Percentiles rank a stretch among this genome's conserved stretches.
Evolutionary conservation across 2,888 invertebrate genomes (phyloP).

Genomic region (Ceratothoa steindachneri): DNA sequence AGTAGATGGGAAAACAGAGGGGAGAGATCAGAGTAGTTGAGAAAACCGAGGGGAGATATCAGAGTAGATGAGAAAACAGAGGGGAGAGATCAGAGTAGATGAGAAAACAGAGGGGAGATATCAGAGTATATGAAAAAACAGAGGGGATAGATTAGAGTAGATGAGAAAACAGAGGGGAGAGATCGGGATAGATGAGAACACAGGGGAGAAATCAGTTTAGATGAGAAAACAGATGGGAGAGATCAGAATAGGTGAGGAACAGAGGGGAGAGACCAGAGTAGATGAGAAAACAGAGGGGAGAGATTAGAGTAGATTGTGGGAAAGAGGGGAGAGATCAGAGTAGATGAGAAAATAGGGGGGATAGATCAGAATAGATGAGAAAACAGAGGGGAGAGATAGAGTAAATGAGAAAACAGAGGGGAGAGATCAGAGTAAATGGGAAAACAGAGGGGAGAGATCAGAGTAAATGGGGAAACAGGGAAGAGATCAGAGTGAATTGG

Average conservation of each 20-base stretch:
- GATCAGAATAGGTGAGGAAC: not conserved
- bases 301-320: not conserved
- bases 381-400: not conserved
- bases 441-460: not conserved
- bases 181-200: not conserved
- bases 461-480: not conserved
- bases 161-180: not conserved
- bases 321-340: not conserved
- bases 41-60: not conserved
- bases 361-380: not conserved
- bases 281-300: not conserved
- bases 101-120: not conserved
- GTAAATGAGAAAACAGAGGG: not conserved
- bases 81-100: not conserved
- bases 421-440: not conserved
- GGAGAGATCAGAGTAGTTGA: not conserved
- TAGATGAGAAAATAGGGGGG: not conserved
- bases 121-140: not conserved
- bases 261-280: not conserved
- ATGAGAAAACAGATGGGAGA: not conserved
- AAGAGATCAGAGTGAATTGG: not conserved
- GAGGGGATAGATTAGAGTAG: not conserved
- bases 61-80: not conserved
- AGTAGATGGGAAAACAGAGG: not conserved
- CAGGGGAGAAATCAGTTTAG: not conserved